These are phyloP conservation scores for Meloidogyne floridensis DNA, from an alignment of 1,140 invertebrate genomes.

Conservation along the genomic window DNA sequence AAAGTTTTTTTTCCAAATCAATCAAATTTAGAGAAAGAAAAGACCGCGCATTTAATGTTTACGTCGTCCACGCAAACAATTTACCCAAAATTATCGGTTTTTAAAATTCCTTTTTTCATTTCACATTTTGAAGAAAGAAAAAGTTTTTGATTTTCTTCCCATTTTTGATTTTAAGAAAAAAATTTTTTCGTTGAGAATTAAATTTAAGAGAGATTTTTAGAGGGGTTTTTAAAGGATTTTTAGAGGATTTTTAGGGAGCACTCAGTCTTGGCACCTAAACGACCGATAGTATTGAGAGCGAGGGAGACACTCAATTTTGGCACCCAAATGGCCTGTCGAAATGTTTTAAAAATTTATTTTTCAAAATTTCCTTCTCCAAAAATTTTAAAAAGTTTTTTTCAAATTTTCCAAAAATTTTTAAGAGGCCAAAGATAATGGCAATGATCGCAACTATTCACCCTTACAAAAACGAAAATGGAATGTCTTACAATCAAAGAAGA, in stretches of 20 bases:
- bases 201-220: not conserved
- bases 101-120: not conserved
- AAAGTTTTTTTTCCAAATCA: conserved; percentile 10
- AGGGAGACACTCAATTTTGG: not conserved
- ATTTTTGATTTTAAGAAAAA: not conserved
- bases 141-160: not conserved
- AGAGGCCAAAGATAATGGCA: conserved; percentile 37
- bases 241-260: too few species aligned
- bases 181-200: not conserved
- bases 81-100: not conserved
- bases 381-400: too few species aligned
- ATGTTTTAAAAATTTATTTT: too few species aligned
- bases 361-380: too few species aligned
- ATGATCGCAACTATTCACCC: conserved; percentile 59
- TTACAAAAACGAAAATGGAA: conserved; percentile 35
- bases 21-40: not conserved
- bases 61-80: not conserved
- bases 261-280: too few species aligned
- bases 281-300: too few species aligned
- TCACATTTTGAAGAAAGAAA: not conserved
- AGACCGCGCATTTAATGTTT: not conserved
- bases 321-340: not conserved
- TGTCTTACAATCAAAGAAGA: conserved; percentile 15
- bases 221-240: not conserved
- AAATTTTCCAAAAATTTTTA: not conserved